These are phyloP conservation scores for Alca torda DNA, from an alignment of 2,797 vertebrate species.

Conservation along the genomic window DNA sequence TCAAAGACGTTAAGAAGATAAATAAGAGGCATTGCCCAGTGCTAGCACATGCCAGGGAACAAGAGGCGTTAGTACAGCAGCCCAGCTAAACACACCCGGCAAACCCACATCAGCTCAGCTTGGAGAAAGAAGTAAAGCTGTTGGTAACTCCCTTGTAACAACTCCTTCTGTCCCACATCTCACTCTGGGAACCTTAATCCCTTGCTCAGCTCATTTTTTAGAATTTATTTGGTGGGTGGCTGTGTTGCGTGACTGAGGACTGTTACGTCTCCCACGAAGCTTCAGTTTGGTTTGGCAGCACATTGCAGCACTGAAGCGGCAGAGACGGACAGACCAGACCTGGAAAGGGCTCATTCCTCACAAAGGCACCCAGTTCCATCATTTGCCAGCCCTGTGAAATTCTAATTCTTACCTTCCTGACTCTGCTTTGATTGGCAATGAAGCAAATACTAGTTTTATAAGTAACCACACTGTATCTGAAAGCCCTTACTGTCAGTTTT, in stretches of 20 bases:
- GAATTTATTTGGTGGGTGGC: neutral
- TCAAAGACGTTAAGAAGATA: neutral
- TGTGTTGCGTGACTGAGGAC: neutral
- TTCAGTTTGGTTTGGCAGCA: neutral
- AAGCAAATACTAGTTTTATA: neutral
- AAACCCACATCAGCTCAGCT: neutral
- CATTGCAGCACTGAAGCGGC: neutral
- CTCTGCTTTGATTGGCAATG: neutral
- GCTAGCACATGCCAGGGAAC: neutral
- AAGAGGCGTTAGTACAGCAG: neutral
- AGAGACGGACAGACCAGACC: neutral
- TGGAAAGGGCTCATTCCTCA: neutral
- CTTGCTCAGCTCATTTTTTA: neutral
- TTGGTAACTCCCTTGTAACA: neutral
- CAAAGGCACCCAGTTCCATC: neutral
- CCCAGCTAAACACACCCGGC: neutral
- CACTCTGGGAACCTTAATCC: neutral
- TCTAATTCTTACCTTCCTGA: neutral
- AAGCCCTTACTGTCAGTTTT: neutral
- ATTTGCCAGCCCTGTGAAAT: neutral
- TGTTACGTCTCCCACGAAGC: neutral
- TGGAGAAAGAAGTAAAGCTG: neutral
- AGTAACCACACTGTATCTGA: neutral
- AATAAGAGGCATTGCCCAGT: neutral
- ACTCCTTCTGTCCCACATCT: neutral